These are phyloP conservation scores for Lasioglossum oenotherae DNA, from an alignment of 2,888 invertebrate species.

Conservation along the genomic window DNA sequence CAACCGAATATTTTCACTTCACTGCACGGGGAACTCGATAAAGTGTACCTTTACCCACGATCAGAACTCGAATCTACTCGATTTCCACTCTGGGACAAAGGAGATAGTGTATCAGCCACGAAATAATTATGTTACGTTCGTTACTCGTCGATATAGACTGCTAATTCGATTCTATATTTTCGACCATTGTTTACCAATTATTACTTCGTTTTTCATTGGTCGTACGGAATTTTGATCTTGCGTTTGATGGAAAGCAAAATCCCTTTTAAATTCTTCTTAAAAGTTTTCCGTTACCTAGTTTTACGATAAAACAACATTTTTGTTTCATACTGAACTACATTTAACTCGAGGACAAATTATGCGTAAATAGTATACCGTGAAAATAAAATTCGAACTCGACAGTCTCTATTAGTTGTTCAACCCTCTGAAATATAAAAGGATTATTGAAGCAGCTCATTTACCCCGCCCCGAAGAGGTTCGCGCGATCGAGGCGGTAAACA, in stretches of 20 bases:
- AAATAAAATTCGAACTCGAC: not conserved
- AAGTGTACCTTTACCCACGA: slow-evolving; percentile 29
- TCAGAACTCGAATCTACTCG: slow-evolving; percentile 15
- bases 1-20: slow-evolving; percentile 33
- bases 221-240: too few relatives aligned
- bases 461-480: not conserved
- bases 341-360: too few relatives aligned
- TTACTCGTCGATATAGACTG: not conserved
- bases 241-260: too few relatives aligned
- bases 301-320: too few relatives aligned
- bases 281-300: too few relatives aligned
- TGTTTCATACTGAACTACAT: too few relatives aligned
- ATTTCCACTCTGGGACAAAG: not conserved
- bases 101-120: not conserved
- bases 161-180: not conserved
- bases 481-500: not conserved
- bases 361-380: too few relatives aligned
- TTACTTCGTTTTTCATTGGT: too few relatives aligned
- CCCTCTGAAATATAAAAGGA: not conserved
- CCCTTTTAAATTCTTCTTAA: not conserved
- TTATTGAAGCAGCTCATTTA: not conserved
- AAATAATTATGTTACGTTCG: not conserved
- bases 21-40: slow-evolving; percentile 24
- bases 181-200: not conserved
- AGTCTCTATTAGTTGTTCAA: not conserved